Evolutionary conservation across 2,888 invertebrate species (phyloP), one percentile per base, ranked within the genome.

Genomic region (Sipha maydis): DNA sequence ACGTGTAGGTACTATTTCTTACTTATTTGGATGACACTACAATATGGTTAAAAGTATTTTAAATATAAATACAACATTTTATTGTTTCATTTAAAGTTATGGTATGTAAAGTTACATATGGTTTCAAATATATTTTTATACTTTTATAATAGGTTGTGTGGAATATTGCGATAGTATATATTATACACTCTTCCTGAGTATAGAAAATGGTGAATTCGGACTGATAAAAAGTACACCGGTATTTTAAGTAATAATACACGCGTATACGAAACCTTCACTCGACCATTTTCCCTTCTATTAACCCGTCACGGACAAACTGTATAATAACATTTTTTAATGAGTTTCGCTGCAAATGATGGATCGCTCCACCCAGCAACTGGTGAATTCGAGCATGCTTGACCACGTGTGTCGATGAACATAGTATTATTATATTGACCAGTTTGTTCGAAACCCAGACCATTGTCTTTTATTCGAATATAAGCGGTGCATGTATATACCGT

Each of bases 271-370:
- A 2, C 54, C 25, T 78, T 78, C 25, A 25, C 54, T 56, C 54
- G 25, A 82, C 28, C 31, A 71, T 83, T 83, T 83, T 83, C 48
- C 48, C 41, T 71, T 69, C 48, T 48, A 71, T 83, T 71, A 71
- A 71, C 82, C 82, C 71, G 82, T 83, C 82, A 83, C 31, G 38
- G 11, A 48, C 69, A 48, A 83, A 48, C 82, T 28, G 8, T 41
- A 48, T 31, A 83, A 83, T 83, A 34, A 34, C 34, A 82, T 82
- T 67, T 67, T 82, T 69, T 82, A 82, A 82, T 41, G 31, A 71
- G 69, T 83, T 83, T 71, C 67, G 21, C 82, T 48, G 28, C 28
- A 41, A 69, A 71, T 83, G 82, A 83, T 83, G 82, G 82, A 71
- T 83, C 21, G 71, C 48, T 28, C 25, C 28, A 71, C 31, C 17